Evolutionary conservation across 2,113 vertebrate species (phyloP), one percentile per base, ranked within the genome.

Genomic region (Clinocottus analis): DNA sequence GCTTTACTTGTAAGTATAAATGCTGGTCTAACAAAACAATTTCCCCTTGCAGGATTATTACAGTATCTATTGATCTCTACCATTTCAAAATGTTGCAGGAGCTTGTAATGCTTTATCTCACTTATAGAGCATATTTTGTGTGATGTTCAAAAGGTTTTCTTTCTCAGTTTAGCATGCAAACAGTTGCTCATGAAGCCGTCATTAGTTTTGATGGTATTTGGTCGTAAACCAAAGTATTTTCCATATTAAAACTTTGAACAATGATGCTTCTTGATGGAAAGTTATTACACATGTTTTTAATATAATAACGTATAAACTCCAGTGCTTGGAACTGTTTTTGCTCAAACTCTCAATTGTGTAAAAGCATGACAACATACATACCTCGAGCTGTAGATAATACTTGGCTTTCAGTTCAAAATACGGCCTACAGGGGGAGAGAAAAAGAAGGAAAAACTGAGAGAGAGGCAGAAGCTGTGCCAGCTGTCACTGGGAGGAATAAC

Each of bases 361-460:
- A 43, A 16, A 33, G 12, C 3, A 7, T n/a, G 3, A 8, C 11
- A 11, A 8, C 31, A 27, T 39, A 79, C 86, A 55, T 94, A 99
- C 98, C 97, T 99, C 98, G 1, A 99, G 95, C 23, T 99, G 97
- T 12, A 98, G 91, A 1, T 99, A 99, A 91, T 99, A 99, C 89
- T 97, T 99, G 0, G 96, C 96, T 93, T 99, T 99, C 75, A 99
- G 94, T 90, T 99, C 98, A 94, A 98, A 99, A 90, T 99, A 99
- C 58, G 98, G 97, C 90, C 98, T 99, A 90, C 70, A 91, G 89
- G 69, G 83, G 85, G 84, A 90, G 82, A 82, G 77, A 89, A 89
- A 88, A 19, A 87, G 19, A 64, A 77, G 12, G 53, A 91, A 78
- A 60, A 72, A 58, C 12, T 84, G 11, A 79, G 75, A 27, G 27